These are phyloP conservation scores for Heteropelma amictum DNA, from an alignment of 2,888 invertebrate species.

Conservation along the genomic window DNA sequence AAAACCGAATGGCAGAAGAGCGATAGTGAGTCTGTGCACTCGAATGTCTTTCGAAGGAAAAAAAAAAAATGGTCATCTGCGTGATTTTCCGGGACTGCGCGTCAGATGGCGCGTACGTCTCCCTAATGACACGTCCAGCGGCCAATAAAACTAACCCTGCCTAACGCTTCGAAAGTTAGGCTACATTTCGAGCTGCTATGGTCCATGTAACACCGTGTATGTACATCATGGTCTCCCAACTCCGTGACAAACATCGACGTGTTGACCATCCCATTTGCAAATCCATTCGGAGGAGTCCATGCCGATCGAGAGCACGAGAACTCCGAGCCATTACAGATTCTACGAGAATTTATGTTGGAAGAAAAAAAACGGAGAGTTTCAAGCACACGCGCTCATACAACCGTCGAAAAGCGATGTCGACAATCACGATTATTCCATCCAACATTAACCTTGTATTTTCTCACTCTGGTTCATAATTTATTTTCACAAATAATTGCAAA, in stretches of 20 bases:
- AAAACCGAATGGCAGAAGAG: neutral
- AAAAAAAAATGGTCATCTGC: no score
- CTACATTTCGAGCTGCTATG: no score
- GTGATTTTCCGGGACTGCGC: no score
- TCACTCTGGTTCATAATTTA: constrained; percentile 40
- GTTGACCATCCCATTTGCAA: neutral
- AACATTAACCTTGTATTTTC: neutral
- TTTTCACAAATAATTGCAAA: constrained; percentile 54
- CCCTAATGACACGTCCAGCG: no score
- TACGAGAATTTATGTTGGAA: no score
- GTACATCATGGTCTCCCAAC: neutral
- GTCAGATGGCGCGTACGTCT: neutral
- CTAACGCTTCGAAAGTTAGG: no score
- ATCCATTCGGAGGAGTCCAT: neutral
- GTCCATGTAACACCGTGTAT: neutral
- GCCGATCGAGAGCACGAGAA: no score
- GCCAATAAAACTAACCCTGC: no score
- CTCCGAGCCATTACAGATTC: neutral
- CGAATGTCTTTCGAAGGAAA: no score
- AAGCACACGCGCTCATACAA: no score
- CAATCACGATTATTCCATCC: neutral
- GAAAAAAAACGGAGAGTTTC: no score
- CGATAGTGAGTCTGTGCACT: neutral
- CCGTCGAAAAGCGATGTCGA: neutral
- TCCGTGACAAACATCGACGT: neutral